Evolutionary conservation across 2,113 vertebrate species (phyloP).

Genomic region (Pygoscelis adeliae): DNA sequence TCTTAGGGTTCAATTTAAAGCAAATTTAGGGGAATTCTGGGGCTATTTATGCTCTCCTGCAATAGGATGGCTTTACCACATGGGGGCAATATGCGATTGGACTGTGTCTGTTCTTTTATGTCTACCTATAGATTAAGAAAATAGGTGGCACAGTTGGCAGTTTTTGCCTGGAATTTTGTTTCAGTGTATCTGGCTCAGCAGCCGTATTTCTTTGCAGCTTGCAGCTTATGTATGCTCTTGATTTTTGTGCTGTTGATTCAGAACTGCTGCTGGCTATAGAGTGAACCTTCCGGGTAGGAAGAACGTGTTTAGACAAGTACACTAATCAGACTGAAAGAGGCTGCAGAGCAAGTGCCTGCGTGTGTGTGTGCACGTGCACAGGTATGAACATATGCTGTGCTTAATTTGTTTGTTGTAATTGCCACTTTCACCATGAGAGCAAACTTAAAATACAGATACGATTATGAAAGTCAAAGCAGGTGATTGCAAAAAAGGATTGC

Average conservation of each 20-base stretch:
- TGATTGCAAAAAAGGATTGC: not conserved
- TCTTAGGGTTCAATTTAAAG: not conserved
- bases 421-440: not conserved
- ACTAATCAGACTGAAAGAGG: not conserved
- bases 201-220: not conserved
- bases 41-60: not conserved
- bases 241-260: not conserved
- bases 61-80: not conserved
- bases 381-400: not conserved
- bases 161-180: not conserved
- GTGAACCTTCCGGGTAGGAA: not conserved
- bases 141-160: rapidly evolving
- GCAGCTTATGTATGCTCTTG: rapidly evolving
- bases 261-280: not conserved
- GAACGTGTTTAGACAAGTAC: not conserved
- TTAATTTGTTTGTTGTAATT: not conserved
- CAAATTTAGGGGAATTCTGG: not conserved
- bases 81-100: not conserved
- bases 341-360: not conserved
- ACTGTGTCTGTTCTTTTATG: not conserved
- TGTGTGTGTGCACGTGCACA: not conserved
- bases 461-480: not conserved
- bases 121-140: not conserved
- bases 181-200: not conserved
- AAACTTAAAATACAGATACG: not conserved